Percentiles rank a stretch among this genome's conserved stretches.
These are phyloP conservation scores for Ptyas mucosa DNA, from an alignment of 2,113 vertebrate genomes.

Conservation along the genomic window DNA sequence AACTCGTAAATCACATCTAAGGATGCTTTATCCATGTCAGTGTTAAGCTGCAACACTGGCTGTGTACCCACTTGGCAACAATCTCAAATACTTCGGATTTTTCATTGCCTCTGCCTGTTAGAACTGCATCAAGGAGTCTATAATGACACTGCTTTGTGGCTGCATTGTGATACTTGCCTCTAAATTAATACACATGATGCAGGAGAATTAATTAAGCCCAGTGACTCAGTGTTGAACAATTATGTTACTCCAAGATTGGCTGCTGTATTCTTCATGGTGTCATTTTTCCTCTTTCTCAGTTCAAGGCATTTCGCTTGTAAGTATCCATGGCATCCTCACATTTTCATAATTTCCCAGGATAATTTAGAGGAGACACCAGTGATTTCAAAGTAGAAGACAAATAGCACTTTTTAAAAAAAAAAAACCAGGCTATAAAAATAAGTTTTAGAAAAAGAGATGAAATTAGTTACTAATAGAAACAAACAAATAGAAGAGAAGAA, in stretches of 20 bases:
- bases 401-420: neutral
- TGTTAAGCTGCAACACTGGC: neutral
- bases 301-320: neutral
- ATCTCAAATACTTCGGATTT: neutral
- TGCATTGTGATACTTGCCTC: neutral
- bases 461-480: neutral
- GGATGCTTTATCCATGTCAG: neutral
- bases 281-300: neutral
- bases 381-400: neutral
- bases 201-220: neutral
- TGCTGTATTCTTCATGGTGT: neutral
- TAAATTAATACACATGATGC: neutral
- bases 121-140: neutral
- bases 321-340: neutral
- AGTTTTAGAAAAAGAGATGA: neutral
- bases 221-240: neutral
- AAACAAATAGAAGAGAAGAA: neutral
- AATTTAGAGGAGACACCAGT: neutral
- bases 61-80: neutral
- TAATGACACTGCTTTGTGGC: neutral
- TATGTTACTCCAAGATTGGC: neutral
- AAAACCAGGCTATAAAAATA: neutral
- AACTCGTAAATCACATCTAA: neutral
- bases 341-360: neutral
- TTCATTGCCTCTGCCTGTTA: neutral